Evolutionary conservation across 2,888 invertebrate species (phyloP), one percentile per base, ranked within the genome.

Genomic region (Druceiella hillmani): DNA sequence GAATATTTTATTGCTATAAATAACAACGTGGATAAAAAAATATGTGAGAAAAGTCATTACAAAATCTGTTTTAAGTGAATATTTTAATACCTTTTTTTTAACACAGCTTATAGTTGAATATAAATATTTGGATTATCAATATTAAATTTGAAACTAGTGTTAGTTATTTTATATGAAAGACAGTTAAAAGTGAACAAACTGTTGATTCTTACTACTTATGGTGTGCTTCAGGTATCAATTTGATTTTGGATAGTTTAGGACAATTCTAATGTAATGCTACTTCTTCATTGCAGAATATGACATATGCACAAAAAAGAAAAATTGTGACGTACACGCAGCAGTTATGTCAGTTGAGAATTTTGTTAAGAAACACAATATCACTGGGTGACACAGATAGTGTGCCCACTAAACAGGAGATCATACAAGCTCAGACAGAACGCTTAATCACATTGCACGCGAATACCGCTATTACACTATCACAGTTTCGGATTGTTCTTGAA

Each of bases 401-500:
- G 2, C 50, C 56, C 11, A 51, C 53, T 2, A 63, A 65, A 35
- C 58, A 72, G 40, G 50, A 51, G 1, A 61, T 59, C 20, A 40
- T 73, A n/a, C 52, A 56, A 16, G 51, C 57, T 7, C 65, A 62
- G 51, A 51, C 72, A 2, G 52, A 63, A 3, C 56, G 61, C 6
- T 55, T 81, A 1, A 66, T 60, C 24, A 62, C 72, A 31, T 59
- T 75, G 35, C 62, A 78, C 40, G 68, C 72, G 2, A 68, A 74
- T 36, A 54, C 68, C 4, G 58, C 67, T 24, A 65, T 77, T 38
- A 65, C 79, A 6, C 60, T 87, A 14, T 78, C 81, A 46, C 89
- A 91, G 54, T 79, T 83, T 50, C 61, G 68, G 38, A 58, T 85
- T 2, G 62, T 88, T 12, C 55, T 90, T 1, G 73, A 80, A 50